phyloP scores from a whole-genome alignment of 2,113 vertebrate genomes.

The Chaetodon trifascialis region DNA sequence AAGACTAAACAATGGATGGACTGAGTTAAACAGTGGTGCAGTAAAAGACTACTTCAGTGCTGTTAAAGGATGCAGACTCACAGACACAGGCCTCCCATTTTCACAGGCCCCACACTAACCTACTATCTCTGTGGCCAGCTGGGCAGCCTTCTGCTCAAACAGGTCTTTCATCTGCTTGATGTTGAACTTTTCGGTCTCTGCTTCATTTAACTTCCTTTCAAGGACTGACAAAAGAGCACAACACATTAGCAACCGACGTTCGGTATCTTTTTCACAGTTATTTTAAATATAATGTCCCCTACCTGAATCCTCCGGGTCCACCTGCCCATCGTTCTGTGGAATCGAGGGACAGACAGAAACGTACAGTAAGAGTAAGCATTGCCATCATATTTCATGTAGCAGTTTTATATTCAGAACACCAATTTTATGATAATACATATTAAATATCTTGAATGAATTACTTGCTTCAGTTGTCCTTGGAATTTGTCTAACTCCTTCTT shows the following conservation, averaged over 20 bases:
- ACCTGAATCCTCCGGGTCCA: conserved; percentile 88
- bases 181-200: conserved; percentile 96
- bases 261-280: neutral
- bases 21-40: conserved; percentile 3
- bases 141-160: conserved; percentile 98
- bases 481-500: conserved; percentile 99
- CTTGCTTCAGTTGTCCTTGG: conserved; percentile 97
- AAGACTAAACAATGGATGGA: neutral
- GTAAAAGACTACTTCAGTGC: conserved; percentile 28
- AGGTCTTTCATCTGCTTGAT: conserved; percentile 99
- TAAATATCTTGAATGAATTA: conserved; percentile 93
- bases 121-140: conserved; percentile 96
- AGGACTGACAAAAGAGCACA: conserved; percentile 82
- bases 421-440: conserved; percentile 41
- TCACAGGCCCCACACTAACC: conserved; percentile 84
- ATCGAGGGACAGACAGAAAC: conserved; percentile 74
- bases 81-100: conserved; percentile 23
- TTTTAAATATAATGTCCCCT: conserved; percentile 26
- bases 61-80: conserved; percentile 22
- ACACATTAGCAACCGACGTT: conserved; percentile 37
- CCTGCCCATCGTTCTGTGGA: conserved; percentile 88
- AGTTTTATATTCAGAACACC: neutral
- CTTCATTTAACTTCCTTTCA: conserved; percentile 92
- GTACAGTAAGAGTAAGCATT: conserved; percentile 46
- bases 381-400: conserved; percentile 3